phyloP scores from a whole-genome alignment of 1,140 invertebrate genomes.

The Drosophila ohnishii region DNA sequence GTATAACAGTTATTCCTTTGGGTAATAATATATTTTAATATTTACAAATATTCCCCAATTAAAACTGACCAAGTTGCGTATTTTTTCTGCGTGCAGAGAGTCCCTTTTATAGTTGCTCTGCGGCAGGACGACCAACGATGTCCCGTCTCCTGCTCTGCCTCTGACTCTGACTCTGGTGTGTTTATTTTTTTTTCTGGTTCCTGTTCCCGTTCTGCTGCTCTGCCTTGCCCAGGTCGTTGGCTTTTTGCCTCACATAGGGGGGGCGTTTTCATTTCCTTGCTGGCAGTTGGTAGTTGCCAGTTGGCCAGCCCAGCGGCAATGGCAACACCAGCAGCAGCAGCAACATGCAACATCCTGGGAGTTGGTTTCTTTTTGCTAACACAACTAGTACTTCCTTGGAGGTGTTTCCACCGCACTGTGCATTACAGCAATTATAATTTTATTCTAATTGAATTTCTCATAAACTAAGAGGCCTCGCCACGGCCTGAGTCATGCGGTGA shows the following conservation, averaged over 20 bases:
- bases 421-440: slow-evolving; percentile 66
- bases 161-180: slow-evolving; percentile 35
- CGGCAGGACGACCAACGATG: slow-evolving; percentile 48
- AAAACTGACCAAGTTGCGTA: background rate
- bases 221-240: slow-evolving; percentile 67
- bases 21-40: background rate
- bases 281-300: slow-evolving; percentile 25
- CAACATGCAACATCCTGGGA: slow-evolving; percentile 46
- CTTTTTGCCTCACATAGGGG: slow-evolving; percentile 74
- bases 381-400: slow-evolving; percentile 4
- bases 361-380: slow-evolving; percentile 10
- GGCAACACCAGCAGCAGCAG: slow-evolving; percentile 44
- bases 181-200: slow-evolving; percentile 59
- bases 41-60: background rate
- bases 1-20: too few relatives aligned
- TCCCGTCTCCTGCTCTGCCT: slow-evolving; percentile 31
- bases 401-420: slow-evolving; percentile 11
- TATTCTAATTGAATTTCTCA: slow-evolving; percentile 70
- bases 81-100: slow-evolving; percentile 2
- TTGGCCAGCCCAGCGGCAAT: slow-evolving; percentile 53
- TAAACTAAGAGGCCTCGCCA: slow-evolving; percentile 54
- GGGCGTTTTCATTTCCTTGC: slow-evolving; percentile 75
- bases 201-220: slow-evolving; percentile 17
- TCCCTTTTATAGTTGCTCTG: slow-evolving; percentile 57
- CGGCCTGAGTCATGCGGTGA: slow-evolving; percentile 22